These are phyloP conservation scores for Lasioglossum malachurum DNA, from an alignment of 2,888 invertebrate species.

Conservation along the genomic window DNA sequence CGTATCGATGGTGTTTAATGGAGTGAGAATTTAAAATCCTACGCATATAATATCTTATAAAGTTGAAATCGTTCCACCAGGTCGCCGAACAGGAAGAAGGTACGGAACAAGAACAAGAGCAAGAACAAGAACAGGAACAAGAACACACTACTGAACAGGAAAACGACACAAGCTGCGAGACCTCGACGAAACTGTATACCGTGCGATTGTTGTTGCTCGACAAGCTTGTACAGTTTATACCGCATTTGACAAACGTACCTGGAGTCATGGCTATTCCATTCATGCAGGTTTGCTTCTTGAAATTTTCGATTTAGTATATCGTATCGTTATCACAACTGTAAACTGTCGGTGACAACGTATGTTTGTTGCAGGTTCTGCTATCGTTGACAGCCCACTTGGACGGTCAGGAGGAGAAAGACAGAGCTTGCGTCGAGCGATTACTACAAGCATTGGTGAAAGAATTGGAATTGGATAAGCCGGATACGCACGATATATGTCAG, in stretches of 20 bases:
- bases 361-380: conserved; percentile 89
- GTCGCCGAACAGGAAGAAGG: conserved; percentile 77
- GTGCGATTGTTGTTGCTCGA: conserved; percentile 90
- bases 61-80: not conserved
- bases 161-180: conserved; percentile 81
- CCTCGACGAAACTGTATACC: conserved; percentile 88
- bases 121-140: conserved; percentile 29
- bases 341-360: not conserved
- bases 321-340: not conserved
- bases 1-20: not conserved
- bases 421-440: conserved; percentile 91
- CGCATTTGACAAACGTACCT: conserved; percentile 90
- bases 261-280: conserved; percentile 96
- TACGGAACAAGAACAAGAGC: conserved; percentile 76
- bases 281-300: conserved; percentile 89
- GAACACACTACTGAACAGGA: conserved; percentile 84
- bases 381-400: conserved; percentile 96
- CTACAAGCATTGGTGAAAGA: conserved; percentile 91
- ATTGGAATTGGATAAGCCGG: conserved; percentile 88
- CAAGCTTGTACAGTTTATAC: conserved; percentile 91
- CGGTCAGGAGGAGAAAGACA: conserved; percentile 93
- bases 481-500: conserved; percentile 86
- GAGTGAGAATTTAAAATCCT: not conserved
- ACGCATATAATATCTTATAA: not conserved
- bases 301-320: not conserved